phyloP scores from a whole-genome alignment of 2,888 invertebrate species.

The Ptilodon capucinus region DNA sequence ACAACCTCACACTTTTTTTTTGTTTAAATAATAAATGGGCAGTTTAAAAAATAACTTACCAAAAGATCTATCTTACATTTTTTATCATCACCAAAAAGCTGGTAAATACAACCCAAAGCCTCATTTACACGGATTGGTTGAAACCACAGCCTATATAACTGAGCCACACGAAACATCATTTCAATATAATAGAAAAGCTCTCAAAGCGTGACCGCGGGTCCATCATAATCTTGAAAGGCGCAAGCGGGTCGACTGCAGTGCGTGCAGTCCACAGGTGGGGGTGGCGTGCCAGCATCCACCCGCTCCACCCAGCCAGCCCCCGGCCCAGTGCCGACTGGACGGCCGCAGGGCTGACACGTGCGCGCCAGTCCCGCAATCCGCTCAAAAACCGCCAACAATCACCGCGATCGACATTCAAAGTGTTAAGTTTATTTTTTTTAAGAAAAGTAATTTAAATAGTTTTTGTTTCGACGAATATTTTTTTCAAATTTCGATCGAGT shows the following conservation, averaged over 20 bases:
- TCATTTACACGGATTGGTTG: background rate
- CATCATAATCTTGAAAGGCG: constrained; percentile 57
- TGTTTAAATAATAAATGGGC: no score
- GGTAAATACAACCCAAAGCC: background rate
- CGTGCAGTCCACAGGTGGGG: constrained; percentile 77
- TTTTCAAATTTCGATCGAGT: no score
- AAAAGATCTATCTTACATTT: no score
- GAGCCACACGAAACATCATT: constrained; percentile 17
- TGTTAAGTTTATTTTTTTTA: no score
- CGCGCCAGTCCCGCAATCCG: constrained; percentile 9
- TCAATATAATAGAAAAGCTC: constrained; percentile 27
- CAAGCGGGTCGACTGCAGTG: constrained; percentile 75
- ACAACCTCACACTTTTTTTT: no score
- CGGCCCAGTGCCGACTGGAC: constrained; percentile 49
- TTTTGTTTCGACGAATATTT: no score
- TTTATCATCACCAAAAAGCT: no score
- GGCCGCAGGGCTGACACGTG: constrained; percentile 27
- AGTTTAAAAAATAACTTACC: no score
- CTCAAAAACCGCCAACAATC: constrained; percentile 11
- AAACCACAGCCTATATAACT: background rate
- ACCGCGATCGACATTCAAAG: background rate
- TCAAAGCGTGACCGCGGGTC: constrained; percentile 31
- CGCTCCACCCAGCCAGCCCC: no score
- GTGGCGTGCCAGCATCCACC: constrained; percentile 29
- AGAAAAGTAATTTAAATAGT: no score